A percentile compares a stretch with the other conserved stretches of the same genome.
These are phyloP conservation scores for Pseudochromis fuscus DNA, from an alignment of 2,797 vertebrate genomes.

Conservation along the genomic window DNA sequence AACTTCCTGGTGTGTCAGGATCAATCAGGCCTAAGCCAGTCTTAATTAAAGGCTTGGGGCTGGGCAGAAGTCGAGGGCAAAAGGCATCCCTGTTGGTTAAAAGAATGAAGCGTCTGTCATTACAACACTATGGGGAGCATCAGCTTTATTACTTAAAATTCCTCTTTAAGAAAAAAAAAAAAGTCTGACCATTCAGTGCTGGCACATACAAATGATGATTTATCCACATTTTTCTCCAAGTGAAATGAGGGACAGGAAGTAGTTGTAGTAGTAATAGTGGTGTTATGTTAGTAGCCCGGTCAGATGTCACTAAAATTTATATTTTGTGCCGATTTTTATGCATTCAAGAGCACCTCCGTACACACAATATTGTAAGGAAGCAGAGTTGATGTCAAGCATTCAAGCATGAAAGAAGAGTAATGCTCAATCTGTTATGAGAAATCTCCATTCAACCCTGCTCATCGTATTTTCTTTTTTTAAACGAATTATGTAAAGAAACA, in stretches of 20 bases:
- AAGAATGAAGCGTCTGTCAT: slow-evolving; percentile 81
- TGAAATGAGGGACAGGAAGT: background rate
- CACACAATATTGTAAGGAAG: background rate
- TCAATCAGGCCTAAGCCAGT: slow-evolving; percentile 87
- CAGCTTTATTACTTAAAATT: slow-evolving; percentile 77
- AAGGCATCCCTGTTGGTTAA: slow-evolving; percentile 80
- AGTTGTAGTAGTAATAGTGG: background rate
- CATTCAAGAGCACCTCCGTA: background rate
- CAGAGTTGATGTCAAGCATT: background rate
- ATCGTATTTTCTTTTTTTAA: background rate
- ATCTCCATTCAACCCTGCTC: slow-evolving; percentile 7
- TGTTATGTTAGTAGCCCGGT: background rate
- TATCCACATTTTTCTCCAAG: background rate
- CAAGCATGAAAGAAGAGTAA: background rate
- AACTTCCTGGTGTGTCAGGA: slow-evolving; percentile 88
- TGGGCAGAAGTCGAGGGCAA: slow-evolving; percentile 82
- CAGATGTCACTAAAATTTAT: slow-evolving; percentile 7
- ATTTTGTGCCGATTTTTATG: slow-evolving; percentile 1
- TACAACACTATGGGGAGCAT: slow-evolving; percentile 76
- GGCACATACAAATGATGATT: slow-evolving; percentile 20
- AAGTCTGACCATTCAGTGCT: slow-evolving; percentile 30
- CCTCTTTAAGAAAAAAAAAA: slow-evolving; percentile 64
- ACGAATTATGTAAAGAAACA: slow-evolving; percentile 5
- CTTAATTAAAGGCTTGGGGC: slow-evolving; percentile 88
- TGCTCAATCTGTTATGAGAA: background rate